These are phyloP conservation scores for Heliconius aoede DNA, from an alignment of 2,888 invertebrate species.

Conservation along the genomic window DNA sequence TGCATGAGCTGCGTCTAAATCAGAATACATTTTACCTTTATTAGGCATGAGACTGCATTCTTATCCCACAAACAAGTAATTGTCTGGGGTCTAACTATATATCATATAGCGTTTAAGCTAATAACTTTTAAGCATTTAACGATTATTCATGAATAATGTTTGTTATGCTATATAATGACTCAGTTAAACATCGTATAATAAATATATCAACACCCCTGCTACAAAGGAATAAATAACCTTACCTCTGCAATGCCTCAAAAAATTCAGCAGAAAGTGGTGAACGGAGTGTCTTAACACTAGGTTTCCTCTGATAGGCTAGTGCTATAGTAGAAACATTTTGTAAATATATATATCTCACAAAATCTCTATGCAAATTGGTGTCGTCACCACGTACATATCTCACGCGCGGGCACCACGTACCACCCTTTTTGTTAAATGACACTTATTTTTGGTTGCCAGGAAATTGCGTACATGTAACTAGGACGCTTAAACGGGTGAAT, in stretches of 20 bases:
- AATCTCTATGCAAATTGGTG: conserved; percentile 74
- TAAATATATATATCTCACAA: no score
- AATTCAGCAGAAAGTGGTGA: no score
- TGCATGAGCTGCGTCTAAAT: conserved; percentile 18
- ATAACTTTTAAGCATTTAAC: not conserved
- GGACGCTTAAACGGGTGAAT: conserved; percentile 57
- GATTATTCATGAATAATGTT: conserved; percentile 6
- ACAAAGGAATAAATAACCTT: no score
- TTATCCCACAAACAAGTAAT: conserved; percentile 19
- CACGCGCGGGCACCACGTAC: conserved; percentile 53
- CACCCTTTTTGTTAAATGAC: conserved; percentile 76
- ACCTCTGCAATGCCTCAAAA: no score
- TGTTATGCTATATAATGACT: not conserved
- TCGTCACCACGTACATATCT: conserved; percentile 61
- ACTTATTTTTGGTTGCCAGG: conserved; percentile 74
- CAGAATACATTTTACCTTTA: conserved; percentile 3
- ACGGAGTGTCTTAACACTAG: no score
- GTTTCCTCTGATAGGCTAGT: no score
- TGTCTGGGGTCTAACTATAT: not conserved
- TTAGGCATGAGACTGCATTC: conserved; percentile 17
- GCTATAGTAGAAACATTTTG: no score
- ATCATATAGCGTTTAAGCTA: conserved; percentile 1
- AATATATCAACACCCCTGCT: no score
- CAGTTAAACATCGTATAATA: not conserved
- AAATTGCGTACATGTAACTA: conserved; percentile 73